phyloP scores from a whole-genome alignment of 1,140 invertebrate species.

The Drosophila bipectinata region DNA sequence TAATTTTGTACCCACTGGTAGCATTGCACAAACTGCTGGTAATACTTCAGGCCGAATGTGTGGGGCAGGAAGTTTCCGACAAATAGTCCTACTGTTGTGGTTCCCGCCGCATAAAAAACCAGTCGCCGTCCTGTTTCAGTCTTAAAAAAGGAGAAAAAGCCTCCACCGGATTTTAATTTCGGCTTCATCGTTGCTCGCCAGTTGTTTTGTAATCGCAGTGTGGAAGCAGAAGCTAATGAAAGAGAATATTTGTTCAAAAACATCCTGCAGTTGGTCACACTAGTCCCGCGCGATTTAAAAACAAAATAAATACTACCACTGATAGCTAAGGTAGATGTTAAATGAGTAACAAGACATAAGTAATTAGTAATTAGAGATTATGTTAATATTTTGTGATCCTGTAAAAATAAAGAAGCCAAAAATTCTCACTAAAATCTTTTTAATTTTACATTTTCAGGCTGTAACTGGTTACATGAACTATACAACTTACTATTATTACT shows the following conservation, averaged over 20 bases:
- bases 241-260: not conserved
- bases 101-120: constrained; percentile 62
- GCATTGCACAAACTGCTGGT: constrained; percentile 84
- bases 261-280: not conserved
- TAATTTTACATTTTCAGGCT: constrained; percentile 26
- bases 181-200: constrained; percentile 37
- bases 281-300: not conserved
- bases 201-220: constrained; percentile 55
- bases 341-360: too few species aligned
- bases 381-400: too few species aligned
- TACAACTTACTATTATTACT: constrained; percentile 47
- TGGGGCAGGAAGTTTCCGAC: constrained; percentile 84
- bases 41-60: constrained; percentile 85
- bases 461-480: constrained; percentile 23
- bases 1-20: constrained; percentile 84
- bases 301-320: not conserved
- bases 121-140: constrained; percentile 53
- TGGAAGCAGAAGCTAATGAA: not conserved
- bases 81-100: constrained; percentile 61
- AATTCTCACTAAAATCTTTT: constrained; percentile 1
- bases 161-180: constrained; percentile 44
- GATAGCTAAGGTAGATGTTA: too few species aligned
- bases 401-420: not conserved
- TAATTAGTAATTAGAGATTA: too few species aligned
- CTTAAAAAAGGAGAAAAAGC: constrained; percentile 61